A percentile compares a stretch with the other conserved stretches of the same genome.
phyloP scores from a whole-genome alignment of 1,140 invertebrate species.

The Frieseomelitta varia region DNA sequence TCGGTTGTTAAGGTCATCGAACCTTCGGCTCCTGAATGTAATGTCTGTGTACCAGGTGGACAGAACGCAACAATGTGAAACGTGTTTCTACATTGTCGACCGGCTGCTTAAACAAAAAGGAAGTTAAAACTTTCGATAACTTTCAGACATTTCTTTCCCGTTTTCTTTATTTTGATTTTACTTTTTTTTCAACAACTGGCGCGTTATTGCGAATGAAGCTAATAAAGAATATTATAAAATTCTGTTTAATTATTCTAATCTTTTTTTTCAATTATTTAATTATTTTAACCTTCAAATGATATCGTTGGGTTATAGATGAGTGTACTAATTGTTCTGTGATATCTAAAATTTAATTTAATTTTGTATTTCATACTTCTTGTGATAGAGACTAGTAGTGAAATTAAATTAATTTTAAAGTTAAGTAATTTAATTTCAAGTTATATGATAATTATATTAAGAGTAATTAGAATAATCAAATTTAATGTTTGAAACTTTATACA shows the following conservation, averaged over 20 bases:
- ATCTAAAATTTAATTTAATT: too few relatives aligned
- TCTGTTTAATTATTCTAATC: too few relatives aligned
- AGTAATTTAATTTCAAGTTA: too few relatives aligned
- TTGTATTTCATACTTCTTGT: too few relatives aligned
- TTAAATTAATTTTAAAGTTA: too few relatives aligned
- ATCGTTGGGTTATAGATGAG: too few relatives aligned
- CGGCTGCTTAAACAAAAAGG: conserved; percentile 51
- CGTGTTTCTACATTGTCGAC: conserved; percentile 29
- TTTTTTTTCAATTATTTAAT: too few relatives aligned
- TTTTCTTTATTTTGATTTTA: not conserved
- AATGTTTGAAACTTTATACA: too few relatives aligned
- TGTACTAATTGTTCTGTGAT: too few relatives aligned
- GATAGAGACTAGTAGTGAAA: too few relatives aligned
- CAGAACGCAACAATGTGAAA: conserved; percentile 46
- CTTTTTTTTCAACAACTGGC: not conserved
- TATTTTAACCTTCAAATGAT: too few relatives aligned
- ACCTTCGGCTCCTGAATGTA: conserved; percentile 48
- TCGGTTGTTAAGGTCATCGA: conserved; percentile 55
- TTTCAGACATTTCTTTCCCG: not conserved
- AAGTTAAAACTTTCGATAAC: not conserved
- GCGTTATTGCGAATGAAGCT: not conserved
- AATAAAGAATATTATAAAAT: not conserved
- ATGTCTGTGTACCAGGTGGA: conserved; percentile 50
- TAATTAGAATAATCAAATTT: not conserved
- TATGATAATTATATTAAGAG: not conserved